A percentile compares a stretch with the other conserved stretches of the same genome.
Conservation (phyloP, 1,140 invertebrate species). For the Zaprionus inermis region DNA sequence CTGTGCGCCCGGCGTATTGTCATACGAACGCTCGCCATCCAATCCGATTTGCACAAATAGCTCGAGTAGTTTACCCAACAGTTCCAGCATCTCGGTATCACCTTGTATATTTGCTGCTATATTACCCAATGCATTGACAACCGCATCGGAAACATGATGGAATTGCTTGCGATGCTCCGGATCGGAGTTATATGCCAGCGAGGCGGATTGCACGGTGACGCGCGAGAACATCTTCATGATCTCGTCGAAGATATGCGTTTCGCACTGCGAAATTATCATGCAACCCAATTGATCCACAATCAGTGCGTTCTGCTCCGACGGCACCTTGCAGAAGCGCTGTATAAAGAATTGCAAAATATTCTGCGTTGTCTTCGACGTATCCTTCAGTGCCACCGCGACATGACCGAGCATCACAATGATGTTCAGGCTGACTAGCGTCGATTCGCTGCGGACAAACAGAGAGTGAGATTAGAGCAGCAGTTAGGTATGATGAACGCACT, state of each 20-base stretch:
- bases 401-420: conserved; percentile 98
- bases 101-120: conserved; percentile 97
- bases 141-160: conserved; percentile 95
- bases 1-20: conserved; percentile 88
- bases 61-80: conserved; percentile 95
- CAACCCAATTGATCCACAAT: conserved; percentile 99
- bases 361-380: conserved; percentile 95
- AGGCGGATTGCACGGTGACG: conserved; percentile 96
- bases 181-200: conserved; percentile 91
- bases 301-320: conserved; percentile 93
- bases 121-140: conserved; percentile 97
- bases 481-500: conserved; percentile 83
- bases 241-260: conserved; percentile 94
- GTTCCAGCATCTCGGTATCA: conserved; percentile 93
- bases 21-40: conserved; percentile 96
- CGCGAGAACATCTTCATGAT: conserved; percentile 99
- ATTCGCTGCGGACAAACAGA: conserved; percentile 87
- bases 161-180: conserved; percentile 87
- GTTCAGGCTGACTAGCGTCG: conserved; percentile 96
- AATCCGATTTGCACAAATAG: conserved; percentile 98
- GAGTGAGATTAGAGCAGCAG: background rate
- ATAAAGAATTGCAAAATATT: conserved; percentile 99
- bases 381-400: conserved; percentile 96
- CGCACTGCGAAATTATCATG: conserved; percentile 97
- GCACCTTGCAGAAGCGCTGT: conserved; percentile 96